Evolutionary conservation across 1,140 invertebrate genomes (phyloP), one percentile per base, ranked within the genome.

Genomic region (Tigriopus japonicus): DNA sequence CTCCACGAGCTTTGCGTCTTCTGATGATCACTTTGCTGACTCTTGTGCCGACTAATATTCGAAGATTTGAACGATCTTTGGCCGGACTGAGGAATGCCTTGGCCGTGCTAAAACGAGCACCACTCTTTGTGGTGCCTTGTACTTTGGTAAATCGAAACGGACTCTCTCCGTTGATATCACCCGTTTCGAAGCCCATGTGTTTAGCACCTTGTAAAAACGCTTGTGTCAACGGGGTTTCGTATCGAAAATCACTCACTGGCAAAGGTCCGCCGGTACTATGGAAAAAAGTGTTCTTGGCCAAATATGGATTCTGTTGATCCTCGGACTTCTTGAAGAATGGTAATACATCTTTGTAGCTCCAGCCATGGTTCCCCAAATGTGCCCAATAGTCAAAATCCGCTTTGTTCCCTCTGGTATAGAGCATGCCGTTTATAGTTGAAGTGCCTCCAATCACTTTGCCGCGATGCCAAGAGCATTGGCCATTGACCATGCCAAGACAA

Each of bases 401-500:
- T 10, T 78, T 73, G 73, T 88, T 82, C 5, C 87, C 86, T 64
- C 80, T 71, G n/a, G 86, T 85, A 64, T 90, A 89, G 49, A 86
- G 76, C 85, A 91, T 87, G 1, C 80, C 85, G 71, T 91, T 91
- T 14, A 87, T 79, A 0, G 78, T 78, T 1, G 81, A 82, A 0
- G 86, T 90, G 0, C 92, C 93, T 0, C 91, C 91, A 12, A 88
- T 69, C 3, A 86, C 75, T 72, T 88, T 87, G 45, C 86, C 86
- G 21, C 69, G 62, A 23, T 40, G 40, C n/a, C 68, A 68, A 3
- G n/a, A 17, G 21, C 45, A 49, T 15, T 21, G 45, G n/a, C 45
- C 45, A 6, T 49, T 2, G 3, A 17, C 21, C 45, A 49, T 49
- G 21, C n/a, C 45, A 2, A 49, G 21, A 10, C 45, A 49, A 17